phyloP scores from a whole-genome alignment of 2,888 invertebrate genomes.

The Lycaena phlaeas region DNA sequence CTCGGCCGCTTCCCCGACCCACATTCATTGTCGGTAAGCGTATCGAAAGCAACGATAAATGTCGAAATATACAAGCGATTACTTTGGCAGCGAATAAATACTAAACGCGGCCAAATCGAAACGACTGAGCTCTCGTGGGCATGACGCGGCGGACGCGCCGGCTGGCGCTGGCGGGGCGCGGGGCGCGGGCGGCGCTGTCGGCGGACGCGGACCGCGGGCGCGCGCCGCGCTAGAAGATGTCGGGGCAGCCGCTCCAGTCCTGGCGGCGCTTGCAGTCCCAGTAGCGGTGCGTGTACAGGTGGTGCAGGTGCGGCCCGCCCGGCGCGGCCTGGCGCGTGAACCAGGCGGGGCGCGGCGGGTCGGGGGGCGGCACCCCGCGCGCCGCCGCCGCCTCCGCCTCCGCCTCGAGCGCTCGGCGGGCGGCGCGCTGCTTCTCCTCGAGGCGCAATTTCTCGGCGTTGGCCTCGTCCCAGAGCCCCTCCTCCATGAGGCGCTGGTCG shows the following conservation, averaged over 20 bases:
- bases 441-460: constrained; percentile 86
- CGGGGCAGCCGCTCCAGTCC: constrained; percentile 93
- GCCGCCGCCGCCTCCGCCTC: constrained; percentile 82
- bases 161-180: too few relatives aligned
- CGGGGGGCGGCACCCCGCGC: constrained; percentile 74
- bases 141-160: too few relatives aligned
- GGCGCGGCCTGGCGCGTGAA: constrained; percentile 84
- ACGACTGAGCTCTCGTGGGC: too few relatives aligned
- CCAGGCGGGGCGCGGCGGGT: constrained; percentile 83
- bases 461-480: constrained; percentile 92
- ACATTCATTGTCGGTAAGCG: too few relatives aligned
- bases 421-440: constrained; percentile 95
- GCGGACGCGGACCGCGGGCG: not conserved
- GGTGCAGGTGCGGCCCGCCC: constrained; percentile 69
- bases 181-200: too few relatives aligned
- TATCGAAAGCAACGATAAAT: too few relatives aligned
- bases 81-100: too few relatives aligned
- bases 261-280: constrained; percentile 92
- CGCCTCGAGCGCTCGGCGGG: constrained; percentile 83
- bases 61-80: too few relatives aligned
- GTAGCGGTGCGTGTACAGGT: constrained; percentile 90
- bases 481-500: constrained; percentile 98
- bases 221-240: constrained; percentile 79
- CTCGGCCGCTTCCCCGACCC: too few relatives aligned
- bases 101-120: too few relatives aligned